Percentiles rank a stretch among this genome's conserved stretches.
Conservation (phyloP, 2,888 invertebrate genomes). For the Biston stratarius region DNA sequence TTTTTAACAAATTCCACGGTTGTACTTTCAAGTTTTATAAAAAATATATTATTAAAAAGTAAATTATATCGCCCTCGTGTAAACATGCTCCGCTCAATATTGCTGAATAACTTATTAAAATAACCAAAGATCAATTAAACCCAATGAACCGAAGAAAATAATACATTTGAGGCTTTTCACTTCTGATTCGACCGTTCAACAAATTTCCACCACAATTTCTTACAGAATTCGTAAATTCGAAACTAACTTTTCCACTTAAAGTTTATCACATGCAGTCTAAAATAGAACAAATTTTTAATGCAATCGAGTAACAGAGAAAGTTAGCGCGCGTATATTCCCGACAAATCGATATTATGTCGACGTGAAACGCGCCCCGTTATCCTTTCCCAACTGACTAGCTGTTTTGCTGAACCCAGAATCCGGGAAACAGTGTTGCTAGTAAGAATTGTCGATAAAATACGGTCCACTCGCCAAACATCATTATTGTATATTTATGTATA, state of each 20-base stretch:
- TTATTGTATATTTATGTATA: no score
- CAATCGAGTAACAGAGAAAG: conserved; percentile 49
- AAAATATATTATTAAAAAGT: not conserved
- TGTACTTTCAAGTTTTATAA: no score
- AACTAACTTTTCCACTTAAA: not conserved
- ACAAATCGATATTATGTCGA: conserved; percentile 5
- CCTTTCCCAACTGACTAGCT: conserved; percentile 41
- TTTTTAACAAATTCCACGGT: not conserved
- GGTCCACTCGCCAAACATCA: not conserved
- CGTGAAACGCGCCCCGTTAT: conserved; percentile 42
- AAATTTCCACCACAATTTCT: conserved; percentile 15
- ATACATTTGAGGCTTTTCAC: not conserved
- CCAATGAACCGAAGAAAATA: conserved; percentile 1
- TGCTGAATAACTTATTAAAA: not conserved
- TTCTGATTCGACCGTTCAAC: not conserved
- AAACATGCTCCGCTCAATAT: not conserved
- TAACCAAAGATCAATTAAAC: not conserved
- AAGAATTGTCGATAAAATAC: not conserved
- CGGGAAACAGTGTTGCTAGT: conserved; percentile 43
- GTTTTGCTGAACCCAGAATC: conserved; percentile 43
- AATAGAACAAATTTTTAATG: conserved; percentile 45
- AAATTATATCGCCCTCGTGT: not conserved
- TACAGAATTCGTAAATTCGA: not conserved
- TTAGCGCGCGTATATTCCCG: conserved; percentile 50
- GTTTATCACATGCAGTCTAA: conserved; percentile 14